Conservation (phyloP, 2,888 invertebrate genomes). For the Melanotus villosus region DNA sequence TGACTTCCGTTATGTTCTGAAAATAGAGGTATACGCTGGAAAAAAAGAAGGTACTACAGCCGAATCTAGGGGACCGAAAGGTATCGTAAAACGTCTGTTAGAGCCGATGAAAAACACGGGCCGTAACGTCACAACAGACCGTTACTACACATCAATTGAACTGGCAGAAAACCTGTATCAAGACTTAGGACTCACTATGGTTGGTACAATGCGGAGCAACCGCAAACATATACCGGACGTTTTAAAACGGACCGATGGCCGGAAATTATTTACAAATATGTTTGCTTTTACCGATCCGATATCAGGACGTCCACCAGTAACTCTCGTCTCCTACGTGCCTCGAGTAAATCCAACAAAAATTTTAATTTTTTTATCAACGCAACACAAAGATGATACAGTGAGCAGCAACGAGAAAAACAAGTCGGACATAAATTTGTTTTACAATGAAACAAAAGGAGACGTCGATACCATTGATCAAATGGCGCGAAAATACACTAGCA, state of each 20-base stretch:
- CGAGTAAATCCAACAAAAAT: not conserved
- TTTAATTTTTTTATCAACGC: not conserved
- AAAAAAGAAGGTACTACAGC: too few relatives aligned
- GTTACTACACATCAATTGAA: slow-evolving; percentile 4
- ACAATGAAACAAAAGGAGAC: not conserved
- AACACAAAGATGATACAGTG: not conserved
- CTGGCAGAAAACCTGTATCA: not conserved
- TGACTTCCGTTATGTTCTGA: not conserved
- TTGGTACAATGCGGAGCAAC: not conserved
- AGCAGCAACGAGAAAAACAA: not conserved
- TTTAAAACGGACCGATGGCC: not conserved
- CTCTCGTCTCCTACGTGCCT: not conserved
- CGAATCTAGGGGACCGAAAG: not conserved
- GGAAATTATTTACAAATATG: not conserved
- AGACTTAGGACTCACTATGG: not conserved
- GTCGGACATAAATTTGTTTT: too few relatives aligned
- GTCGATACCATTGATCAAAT: slow-evolving; percentile 5
- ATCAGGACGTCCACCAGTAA: not conserved
- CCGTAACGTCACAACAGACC: not conserved
- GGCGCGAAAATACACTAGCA: not conserved
- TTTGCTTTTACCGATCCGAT: not conserved
- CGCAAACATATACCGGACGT: not conserved
- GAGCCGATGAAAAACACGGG: not conserved
- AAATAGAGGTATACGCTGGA: too few relatives aligned
- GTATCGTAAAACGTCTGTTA: not conserved